These are phyloP conservation scores for Drosophila borborema DNA, from an alignment of 2,888 invertebrate species.

Conservation along the genomic window DNA sequence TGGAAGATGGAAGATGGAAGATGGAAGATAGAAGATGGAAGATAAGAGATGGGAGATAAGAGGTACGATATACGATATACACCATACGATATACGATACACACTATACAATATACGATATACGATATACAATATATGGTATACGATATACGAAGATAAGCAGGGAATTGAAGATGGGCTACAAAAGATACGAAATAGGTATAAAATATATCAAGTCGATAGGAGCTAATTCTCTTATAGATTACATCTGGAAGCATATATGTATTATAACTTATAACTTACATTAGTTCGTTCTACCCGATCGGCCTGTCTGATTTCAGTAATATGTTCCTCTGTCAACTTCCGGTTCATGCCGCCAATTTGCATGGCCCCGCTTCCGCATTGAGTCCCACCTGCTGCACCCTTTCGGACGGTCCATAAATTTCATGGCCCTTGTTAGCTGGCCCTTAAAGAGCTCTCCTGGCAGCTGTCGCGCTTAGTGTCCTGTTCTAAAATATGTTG, in stretches of 20 bases:
- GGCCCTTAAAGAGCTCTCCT: constrained; percentile 44
- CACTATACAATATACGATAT: too few relatives aligned
- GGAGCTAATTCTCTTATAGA: too few relatives aligned
- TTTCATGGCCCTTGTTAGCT: constrained; percentile 42
- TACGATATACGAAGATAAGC: too few relatives aligned
- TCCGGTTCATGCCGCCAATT: constrained; percentile 14
- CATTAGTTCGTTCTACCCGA: too few relatives aligned
- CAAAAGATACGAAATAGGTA: too few relatives aligned
- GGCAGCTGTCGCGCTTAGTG: constrained; percentile 54
- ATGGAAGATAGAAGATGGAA: neutral
- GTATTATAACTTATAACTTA: too few relatives aligned
- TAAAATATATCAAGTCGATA: too few relatives aligned
- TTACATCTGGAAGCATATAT: too few relatives aligned
- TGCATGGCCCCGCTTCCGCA: constrained; percentile 11
- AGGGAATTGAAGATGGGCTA: too few relatives aligned
- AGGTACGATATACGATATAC: neutral
- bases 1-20: too few relatives aligned
- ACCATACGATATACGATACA: too few relatives aligned
- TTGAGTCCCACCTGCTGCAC: neutral
- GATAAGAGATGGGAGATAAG: neutral
- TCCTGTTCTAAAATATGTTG: constrained; percentile 55
- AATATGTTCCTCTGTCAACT: neutral
- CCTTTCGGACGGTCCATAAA: constrained; percentile 42
- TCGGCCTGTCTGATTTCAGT: neutral
- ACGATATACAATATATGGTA: too few relatives aligned